Evolutionary conservation across 2,797 vertebrate species (phyloP).

Genomic region (Limosa lapponica): DNA sequence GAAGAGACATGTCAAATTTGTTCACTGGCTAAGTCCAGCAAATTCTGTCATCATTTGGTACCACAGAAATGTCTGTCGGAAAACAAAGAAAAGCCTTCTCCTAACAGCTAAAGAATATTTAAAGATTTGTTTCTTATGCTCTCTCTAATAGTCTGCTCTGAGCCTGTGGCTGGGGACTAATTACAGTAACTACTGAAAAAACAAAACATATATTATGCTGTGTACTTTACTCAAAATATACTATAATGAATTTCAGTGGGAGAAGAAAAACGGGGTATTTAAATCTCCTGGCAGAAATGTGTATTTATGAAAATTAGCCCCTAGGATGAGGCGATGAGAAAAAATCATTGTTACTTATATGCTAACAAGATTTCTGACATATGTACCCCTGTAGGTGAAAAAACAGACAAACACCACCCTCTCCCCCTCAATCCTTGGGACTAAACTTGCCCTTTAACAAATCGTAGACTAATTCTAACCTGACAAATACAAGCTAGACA

Average conservation of each 20-base stretch:
- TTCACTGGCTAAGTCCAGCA: neutral
- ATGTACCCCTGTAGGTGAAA: constrained; percentile 51
- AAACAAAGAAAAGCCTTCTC: neutral
- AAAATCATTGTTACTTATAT: constrained; percentile 63
- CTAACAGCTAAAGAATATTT: constrained; percentile 19
- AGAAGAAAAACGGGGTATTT: neutral
- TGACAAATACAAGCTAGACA: neutral
- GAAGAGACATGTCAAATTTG: neutral
- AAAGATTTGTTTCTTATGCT: neutral
- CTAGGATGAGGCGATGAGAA: neutral
- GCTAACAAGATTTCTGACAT: constrained; percentile 62
- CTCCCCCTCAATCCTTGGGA: constrained; percentile 27
- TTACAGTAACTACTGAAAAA: constrained; percentile 79
- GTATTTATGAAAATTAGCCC: neutral
- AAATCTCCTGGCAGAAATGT: constrained; percentile 23
- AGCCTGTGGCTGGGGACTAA: constrained; percentile 79
- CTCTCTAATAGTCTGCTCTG: neutral
- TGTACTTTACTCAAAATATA: constrained; percentile 56
- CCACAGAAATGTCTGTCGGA: neutral
- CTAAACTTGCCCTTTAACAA: neutral
- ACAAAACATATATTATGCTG: constrained; percentile 69
- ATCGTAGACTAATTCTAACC: neutral
- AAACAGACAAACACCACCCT: constrained; percentile 27
- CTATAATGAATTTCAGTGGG: constrained; percentile 16
- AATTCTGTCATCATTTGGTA: constrained; percentile 22